phyloP scores from a whole-genome alignment of 37 sponge, comb jelly and placozoan genomes.

The Haliclona indistincta region DNA sequence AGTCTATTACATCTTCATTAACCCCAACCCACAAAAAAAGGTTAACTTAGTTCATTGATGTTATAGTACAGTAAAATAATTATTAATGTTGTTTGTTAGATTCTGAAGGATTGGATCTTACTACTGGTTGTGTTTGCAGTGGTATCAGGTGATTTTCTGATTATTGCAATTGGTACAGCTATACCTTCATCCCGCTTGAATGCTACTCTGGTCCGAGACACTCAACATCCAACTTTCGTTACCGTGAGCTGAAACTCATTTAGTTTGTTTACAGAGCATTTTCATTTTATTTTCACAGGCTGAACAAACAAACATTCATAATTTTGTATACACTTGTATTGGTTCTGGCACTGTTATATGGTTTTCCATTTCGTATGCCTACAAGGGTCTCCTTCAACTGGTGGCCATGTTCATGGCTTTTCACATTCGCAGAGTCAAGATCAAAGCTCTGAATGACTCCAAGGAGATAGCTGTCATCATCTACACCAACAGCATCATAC shows the following conservation, averaged over 20 bases:
- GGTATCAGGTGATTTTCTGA: not conserved
- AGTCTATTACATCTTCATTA: constrained; percentile 51
- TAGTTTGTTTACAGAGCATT: too few species aligned
- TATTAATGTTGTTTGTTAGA: constrained; percentile 3
- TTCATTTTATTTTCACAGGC: too few species aligned
- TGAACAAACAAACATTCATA: too few species aligned
- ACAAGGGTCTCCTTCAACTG: constrained; percentile 23
- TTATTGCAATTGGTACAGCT: not conserved
- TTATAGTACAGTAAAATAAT: not conserved
- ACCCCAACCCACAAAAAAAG: constrained; percentile 36
- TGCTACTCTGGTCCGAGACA: not conserved
- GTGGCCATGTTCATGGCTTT: constrained; percentile 51
- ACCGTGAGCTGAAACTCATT: too few species aligned
- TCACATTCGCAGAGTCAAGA: constrained; percentile 47
- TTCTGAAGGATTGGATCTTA: constrained; percentile 29
- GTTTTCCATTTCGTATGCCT: constrained; percentile 13
- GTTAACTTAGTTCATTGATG: not conserved
- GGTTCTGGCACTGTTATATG: too few species aligned
- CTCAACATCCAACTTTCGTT: not conserved
- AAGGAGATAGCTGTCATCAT: constrained; percentile 52
- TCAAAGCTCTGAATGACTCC: constrained; percentile 54
- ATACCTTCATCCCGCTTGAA: not conserved
- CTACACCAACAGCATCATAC: constrained; percentile 33
- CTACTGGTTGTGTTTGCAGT: not conserved
- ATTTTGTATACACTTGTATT: too few species aligned